Percentiles rank a stretch among this genome's conserved stretches.
These are phyloP conservation scores for Rhizoglyphus robini DNA, from an alignment of 1,140 invertebrate species.

Conservation along the genomic window DNA sequence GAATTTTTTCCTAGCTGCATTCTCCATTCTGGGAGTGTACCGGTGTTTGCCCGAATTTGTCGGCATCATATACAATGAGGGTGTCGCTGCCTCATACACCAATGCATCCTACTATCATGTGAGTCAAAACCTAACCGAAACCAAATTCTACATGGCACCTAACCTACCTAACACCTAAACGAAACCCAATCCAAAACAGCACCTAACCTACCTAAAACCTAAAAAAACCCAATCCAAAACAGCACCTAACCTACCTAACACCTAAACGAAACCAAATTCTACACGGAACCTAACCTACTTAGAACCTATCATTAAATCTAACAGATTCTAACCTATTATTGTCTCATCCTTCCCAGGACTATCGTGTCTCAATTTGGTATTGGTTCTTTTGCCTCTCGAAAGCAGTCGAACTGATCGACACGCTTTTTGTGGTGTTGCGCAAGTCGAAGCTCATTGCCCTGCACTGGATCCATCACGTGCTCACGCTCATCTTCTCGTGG, in stretches of 20 bases:
- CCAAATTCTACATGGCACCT: too few relatives aligned
- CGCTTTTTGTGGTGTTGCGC: conserved; percentile 85
- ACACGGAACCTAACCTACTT: too few relatives aligned
- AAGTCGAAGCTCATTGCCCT: conserved; percentile 94
- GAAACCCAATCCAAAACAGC: too few relatives aligned
- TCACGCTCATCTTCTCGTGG: conserved; percentile 51
- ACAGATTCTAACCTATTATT: not conserved
- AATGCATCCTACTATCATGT: conserved; percentile 18
- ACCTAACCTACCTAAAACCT: too few relatives aligned
- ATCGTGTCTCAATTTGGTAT: conserved; percentile 54
- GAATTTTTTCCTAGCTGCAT: conserved; percentile 13
- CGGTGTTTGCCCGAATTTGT: conserved; percentile 21
- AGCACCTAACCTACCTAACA: too few relatives aligned
- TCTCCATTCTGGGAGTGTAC: conserved; percentile 10
- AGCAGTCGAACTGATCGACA: conserved; percentile 81
- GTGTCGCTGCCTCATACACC: conserved; percentile 13
- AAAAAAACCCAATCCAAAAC: too few relatives aligned
- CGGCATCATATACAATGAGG: conserved; percentile 6
- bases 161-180: too few relatives aligned
- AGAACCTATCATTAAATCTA: not conserved
- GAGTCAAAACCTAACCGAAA: conserved; percentile 8
- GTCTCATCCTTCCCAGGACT: not conserved
- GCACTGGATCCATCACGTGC: conserved; percentile 67
- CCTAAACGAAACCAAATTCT: too few relatives aligned
- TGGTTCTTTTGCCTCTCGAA: conserved; percentile 92